Percentiles rank a stretch among this genome's conserved stretches.
Conservation (phyloP, 92 coral and sea anemone genomes). For the Meandrina meandrites region DNA sequence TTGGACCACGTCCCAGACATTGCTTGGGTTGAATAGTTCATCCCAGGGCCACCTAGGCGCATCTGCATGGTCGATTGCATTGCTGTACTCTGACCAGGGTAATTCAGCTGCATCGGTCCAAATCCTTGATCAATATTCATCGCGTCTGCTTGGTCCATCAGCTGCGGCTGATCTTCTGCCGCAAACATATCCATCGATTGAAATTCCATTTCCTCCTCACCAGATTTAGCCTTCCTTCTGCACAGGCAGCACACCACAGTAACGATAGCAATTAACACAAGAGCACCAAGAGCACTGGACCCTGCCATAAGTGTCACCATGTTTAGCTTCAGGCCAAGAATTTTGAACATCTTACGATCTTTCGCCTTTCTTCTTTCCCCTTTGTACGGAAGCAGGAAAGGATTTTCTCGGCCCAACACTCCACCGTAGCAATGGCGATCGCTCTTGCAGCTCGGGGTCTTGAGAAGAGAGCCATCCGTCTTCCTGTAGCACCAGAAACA, state of each 20-base stretch:
- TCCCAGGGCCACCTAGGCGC: slow-evolving; percentile 6
- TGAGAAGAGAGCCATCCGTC: slow-evolving; percentile 27
- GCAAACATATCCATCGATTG: slow-evolving; percentile 7
- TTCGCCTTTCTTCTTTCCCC: background rate
- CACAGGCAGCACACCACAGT: background rate
- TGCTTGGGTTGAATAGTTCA: slow-evolving; percentile 24
- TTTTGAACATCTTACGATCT: background rate
- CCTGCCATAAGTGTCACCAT: background rate
- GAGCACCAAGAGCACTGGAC: background rate
- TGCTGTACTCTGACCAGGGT: slow-evolving; percentile 2
- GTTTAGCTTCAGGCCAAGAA: slow-evolving; percentile 9
- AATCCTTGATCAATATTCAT: background rate
- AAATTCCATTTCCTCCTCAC: background rate
- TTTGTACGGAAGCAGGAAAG: slow-evolving; percentile 45
- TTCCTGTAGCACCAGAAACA: slow-evolving; percentile 65
- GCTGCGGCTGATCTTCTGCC: background rate
- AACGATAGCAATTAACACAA: slow-evolving; percentile 1
- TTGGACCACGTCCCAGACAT: slow-evolving; percentile 26
- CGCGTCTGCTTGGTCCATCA: background rate
- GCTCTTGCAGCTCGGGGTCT: slow-evolving; percentile 45
- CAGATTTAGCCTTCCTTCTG: slow-evolving; percentile 12
- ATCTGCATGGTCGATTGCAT: slow-evolving; percentile 25
- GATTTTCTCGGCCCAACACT: slow-evolving; percentile 42
- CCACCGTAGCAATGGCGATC: slow-evolving; percentile 62
- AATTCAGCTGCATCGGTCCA: background rate